phyloP scores from a whole-genome alignment of 2,888 invertebrate species.

The Lissocephala sabroskyi region DNA sequence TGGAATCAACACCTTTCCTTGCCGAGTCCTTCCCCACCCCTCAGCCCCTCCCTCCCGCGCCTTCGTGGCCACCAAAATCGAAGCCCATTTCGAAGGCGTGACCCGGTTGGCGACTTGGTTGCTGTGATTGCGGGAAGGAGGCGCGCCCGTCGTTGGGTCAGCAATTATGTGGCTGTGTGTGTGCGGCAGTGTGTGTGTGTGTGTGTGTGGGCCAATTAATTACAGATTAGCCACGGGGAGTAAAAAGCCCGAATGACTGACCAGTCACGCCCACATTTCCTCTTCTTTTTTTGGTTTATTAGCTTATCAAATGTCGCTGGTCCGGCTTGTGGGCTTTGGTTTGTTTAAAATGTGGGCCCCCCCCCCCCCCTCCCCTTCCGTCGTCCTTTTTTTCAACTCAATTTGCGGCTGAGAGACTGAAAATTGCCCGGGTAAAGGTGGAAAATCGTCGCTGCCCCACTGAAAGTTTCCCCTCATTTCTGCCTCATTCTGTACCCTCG shows the following conservation, averaged over 20 bases:
- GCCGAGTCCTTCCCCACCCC: too few relatives aligned
- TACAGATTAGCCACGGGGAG: conserved; percentile 47
- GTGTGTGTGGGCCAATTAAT: conserved; percentile 57
- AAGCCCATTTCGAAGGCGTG: conserved; percentile 2
- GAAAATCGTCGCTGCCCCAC: too few relatives aligned
- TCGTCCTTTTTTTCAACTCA: too few relatives aligned
- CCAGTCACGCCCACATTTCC: too few relatives aligned
- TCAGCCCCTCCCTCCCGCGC: not conserved
- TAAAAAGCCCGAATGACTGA: too few relatives aligned
- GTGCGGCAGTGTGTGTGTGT: conserved; percentile 41
- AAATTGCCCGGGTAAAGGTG: too few relatives aligned
- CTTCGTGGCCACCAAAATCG: not conserved
- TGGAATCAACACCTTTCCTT: too few relatives aligned
- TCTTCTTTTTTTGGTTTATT: conserved; percentile 39
- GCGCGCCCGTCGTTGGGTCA: too few relatives aligned
- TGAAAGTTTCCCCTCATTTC: too few relatives aligned
- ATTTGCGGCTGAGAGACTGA: conserved; percentile 33
- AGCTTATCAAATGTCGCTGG: conserved; percentile 34
- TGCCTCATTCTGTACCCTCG: too few relatives aligned
- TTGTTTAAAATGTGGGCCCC: conserved; percentile 1
- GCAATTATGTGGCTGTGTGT: not conserved
- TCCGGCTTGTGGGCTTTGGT: not conserved
- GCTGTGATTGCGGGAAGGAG: not conserved
- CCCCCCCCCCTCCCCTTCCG: too few relatives aligned
- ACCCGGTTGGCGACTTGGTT: not conserved